Base-by-base conservation (phyloP, 2,113 vertebrate species). In the Rhinoderma darwinii region DNA sequence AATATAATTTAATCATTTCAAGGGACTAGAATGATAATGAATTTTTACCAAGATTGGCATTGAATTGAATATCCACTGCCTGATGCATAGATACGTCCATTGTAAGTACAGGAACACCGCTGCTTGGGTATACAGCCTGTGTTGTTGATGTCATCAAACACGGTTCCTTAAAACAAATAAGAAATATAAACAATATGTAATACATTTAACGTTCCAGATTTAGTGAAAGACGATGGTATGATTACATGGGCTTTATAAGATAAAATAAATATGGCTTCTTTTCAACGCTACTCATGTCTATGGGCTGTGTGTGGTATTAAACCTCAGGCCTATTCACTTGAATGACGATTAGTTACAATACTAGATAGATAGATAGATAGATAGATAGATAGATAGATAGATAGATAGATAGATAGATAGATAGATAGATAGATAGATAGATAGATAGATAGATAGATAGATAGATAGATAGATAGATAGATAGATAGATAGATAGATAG, bases 111-210 rank as follows among this genome's bases (percentile, higher is more conserved):
- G 35, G 92, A 87, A 17, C 95, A 96, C 85, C 92, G 68, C 0
- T 90, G 70, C 18, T 86, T 88, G 0, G 92, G 88, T 47, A 96
- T 41, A 66, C 95, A 96, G 84, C 95, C 95, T 0, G 47, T n/a
- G 37, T 90, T 91, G 63, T 89, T 90, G 1, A 96, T 89, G 3
- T 96, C 95, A 37, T 96, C 95, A 10, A 92, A 90, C 6, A 96
- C 93, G 74, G 43, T 94, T 85, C 94, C 95, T 96, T 84, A 78
- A 66, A 44, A 30, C 6, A 18, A 41, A 77, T 15, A 50, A 30
- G 15, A 50, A 27, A 61, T 12, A 41, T 61, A n/a, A 39, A 35
- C 3, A 11, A 37, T 11, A 35, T n/a, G 11, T 10, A 37, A 47
- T 47, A 47, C 9, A 47, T 47, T 11, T 8, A 47, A 11, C 9